Conservation (phyloP, 1,140 invertebrate genomes). For the Leptonema lineaticorne region DNA sequence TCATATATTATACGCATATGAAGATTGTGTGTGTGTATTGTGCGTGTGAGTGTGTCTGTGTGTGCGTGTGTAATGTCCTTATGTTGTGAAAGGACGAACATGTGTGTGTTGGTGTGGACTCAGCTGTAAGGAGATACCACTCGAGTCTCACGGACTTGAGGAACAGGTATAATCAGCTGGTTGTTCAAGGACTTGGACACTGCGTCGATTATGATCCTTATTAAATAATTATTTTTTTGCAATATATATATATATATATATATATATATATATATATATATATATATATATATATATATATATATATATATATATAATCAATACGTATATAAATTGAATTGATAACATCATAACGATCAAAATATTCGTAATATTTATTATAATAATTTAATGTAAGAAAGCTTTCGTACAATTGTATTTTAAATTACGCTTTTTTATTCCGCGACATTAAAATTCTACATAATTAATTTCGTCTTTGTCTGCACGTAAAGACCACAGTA, state of each 20-base stretch:
- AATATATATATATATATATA: neutral
- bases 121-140: slow-evolving; percentile 25
- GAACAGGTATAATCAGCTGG: slow-evolving; percentile 32
- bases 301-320: too few relatives aligned
- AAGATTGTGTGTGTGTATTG: neutral
- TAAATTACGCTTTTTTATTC: too few relatives aligned
- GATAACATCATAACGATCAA: too few relatives aligned
- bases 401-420: too few relatives aligned
- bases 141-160: slow-evolving; percentile 11
- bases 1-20: neutral
- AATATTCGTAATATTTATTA: too few relatives aligned
- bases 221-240: neutral
- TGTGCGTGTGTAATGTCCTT: neutral
- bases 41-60: neutral
- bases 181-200: neutral
- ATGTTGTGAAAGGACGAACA: slow-evolving; percentile 5
- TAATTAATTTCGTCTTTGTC: too few relatives aligned
- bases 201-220: slow-evolving; percentile 7
- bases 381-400: too few relatives aligned
- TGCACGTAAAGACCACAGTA: too few relatives aligned
- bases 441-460: too few relatives aligned
- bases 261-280: too few relatives aligned
- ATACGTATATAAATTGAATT: too few relatives aligned
- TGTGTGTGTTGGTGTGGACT: slow-evolving; percentile 11
- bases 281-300: too few relatives aligned